These are phyloP conservation scores for Hydropotes inermis DNA, from an alignment of 2,113 vertebrate species.

Conservation along the genomic window DNA sequence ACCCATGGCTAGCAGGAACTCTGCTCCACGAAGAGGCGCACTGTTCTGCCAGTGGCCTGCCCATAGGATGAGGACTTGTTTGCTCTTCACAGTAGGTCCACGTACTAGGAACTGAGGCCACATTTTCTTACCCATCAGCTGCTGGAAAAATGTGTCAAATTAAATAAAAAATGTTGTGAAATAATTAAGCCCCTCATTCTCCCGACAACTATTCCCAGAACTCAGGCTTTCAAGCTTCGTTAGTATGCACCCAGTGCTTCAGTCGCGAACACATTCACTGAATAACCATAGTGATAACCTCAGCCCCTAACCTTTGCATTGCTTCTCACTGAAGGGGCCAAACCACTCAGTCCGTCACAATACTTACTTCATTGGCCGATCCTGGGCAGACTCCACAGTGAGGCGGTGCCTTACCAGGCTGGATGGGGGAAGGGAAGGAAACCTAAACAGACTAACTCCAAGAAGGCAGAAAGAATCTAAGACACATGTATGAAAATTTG, in stretches of 20 bases:
- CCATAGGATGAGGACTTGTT: neutral
- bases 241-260: neutral
- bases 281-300: slow-evolving; percentile 61
- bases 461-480: slow-evolving; percentile 22
- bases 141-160: neutral
- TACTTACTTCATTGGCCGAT: neutral
- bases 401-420: neutral
- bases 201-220: neutral
- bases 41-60: neutral
- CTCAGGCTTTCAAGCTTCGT: slow-evolving; percentile 14
- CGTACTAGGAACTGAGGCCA: neutral
- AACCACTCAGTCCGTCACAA: slow-evolving; percentile 32
- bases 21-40: neutral
- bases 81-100: neutral
- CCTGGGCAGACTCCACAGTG: neutral
- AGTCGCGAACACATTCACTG: neutral
- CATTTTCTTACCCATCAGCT: neutral
- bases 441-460: neutral
- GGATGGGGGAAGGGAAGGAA: neutral
- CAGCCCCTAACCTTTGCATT: slow-evolving; percentile 18
- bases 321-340: slow-evolving; percentile 38
- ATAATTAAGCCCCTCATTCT: neutral
- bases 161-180: neutral
- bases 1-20: neutral
- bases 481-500: neutral